phyloP scores from a whole-genome alignment of 1,140 invertebrate genomes.

The Saxidomus purpurata region DNA sequence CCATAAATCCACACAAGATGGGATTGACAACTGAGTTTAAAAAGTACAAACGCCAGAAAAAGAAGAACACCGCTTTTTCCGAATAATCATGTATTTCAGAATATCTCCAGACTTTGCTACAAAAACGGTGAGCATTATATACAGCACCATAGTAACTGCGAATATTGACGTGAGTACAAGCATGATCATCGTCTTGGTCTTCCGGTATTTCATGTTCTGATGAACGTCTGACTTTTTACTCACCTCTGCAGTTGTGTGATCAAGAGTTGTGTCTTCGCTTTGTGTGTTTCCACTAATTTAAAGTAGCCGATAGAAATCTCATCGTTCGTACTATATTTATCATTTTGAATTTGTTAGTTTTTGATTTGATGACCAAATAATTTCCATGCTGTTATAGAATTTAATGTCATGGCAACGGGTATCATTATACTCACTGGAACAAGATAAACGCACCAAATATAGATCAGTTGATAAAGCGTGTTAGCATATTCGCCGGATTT shows the following conservation, averaged over 20 bases:
- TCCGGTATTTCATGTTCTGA: background rate
- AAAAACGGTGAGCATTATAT: background rate
- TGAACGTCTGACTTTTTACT: no score
- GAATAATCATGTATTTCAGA: background rate
- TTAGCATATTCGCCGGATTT: slow-evolving; percentile 1
- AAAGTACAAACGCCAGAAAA: slow-evolving; percentile 47
- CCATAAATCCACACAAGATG: slow-evolving; percentile 36
- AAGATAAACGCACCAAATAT: background rate
- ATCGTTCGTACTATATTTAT: no score
- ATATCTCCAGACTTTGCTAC: background rate
- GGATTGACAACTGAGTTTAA: slow-evolving; percentile 32
- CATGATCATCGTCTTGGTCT: slow-evolving; percentile 33
- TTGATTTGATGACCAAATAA: no score
- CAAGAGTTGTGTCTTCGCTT: no score
- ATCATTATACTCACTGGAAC: background rate
- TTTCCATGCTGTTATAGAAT: background rate
- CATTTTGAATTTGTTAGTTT: no score
- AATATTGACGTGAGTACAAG: slow-evolving; percentile 14
- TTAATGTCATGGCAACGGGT: background rate
- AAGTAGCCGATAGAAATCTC: no score
- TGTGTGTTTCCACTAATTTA: no score
- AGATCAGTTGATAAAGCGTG: background rate
- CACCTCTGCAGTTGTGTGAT: no score
- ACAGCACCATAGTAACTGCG: slow-evolving; percentile 13
- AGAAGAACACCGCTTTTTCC: slow-evolving; percentile 39